Conservation (phyloP, 2,113 vertebrate genomes). For the Microtus pennsylvanicus region DNA sequence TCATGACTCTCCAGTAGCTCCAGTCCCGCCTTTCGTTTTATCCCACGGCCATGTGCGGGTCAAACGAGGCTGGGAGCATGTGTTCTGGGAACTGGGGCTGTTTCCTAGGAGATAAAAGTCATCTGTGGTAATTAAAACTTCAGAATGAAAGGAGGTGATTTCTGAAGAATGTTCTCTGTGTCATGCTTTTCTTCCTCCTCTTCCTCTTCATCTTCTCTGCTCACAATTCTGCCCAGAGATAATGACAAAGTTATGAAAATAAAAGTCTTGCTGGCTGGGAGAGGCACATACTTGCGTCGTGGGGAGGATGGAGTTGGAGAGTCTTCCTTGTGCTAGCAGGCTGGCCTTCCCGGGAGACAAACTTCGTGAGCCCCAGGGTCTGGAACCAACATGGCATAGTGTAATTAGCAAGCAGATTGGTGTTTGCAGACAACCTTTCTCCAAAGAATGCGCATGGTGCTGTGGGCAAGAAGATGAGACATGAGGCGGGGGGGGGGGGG, state of each 20-base stretch:
- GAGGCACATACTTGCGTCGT: constrained; percentile 11
- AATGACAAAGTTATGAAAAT: constrained; percentile 66
- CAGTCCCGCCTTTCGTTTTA: background rate
- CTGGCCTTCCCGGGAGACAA: background rate
- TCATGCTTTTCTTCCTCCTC: background rate
- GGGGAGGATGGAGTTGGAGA: background rate
- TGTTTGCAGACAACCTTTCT: constrained; percentile 35
- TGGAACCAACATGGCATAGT: constrained; percentile 9
- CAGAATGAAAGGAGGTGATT: constrained; percentile 58
- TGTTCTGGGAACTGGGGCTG: constrained; percentile 52
- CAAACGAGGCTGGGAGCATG: constrained; percentile 41
- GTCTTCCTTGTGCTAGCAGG: constrained; percentile 8
- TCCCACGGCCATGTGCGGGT: constrained; percentile 3
- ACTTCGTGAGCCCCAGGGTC: constrained; percentile 13
- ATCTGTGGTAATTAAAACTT: constrained; percentile 61
- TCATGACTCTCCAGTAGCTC: constrained; percentile 13
- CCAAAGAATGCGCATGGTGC: constrained; percentile 10
- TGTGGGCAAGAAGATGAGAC: constrained; percentile 14
- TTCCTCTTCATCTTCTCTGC: constrained; percentile 29
- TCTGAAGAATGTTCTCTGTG: constrained; percentile 59
- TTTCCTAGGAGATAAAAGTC: constrained; percentile 67
- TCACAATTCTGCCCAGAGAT: constrained; percentile 26
- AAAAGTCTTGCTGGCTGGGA: constrained; percentile 43
- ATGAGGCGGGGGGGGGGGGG: background rate
- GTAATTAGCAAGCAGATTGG: constrained; percentile 9